phyloP scores from a whole-genome alignment of 2,888 invertebrate genomes.

The Eledone cirrhosa region DNA sequence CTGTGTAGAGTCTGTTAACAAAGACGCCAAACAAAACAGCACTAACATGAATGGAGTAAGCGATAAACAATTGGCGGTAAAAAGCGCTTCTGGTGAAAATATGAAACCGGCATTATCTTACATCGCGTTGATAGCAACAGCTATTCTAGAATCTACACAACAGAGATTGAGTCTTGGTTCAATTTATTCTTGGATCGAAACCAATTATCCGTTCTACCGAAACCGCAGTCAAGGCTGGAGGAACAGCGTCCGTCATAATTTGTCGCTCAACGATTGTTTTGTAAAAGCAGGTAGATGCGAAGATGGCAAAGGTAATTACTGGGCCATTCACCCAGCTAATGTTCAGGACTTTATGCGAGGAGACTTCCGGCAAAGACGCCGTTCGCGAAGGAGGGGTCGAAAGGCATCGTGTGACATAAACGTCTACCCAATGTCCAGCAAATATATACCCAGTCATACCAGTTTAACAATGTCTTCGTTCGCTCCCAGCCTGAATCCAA shows the following conservation, averaged over 20 bases:
- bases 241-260: conserved; percentile 64
- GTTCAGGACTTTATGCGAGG: conserved; percentile 62
- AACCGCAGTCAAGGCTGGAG: conserved; percentile 64
- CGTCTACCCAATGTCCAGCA: conserved; percentile 53
- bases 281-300: conserved; percentile 61
- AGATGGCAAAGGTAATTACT: conserved; percentile 63
- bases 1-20: no score
- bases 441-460: conserved; percentile 42
- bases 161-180: conserved; percentile 62
- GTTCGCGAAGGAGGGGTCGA: conserved; percentile 54
- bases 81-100: background rate
- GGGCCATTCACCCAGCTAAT: conserved; percentile 64
- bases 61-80: background rate
- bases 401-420: conserved; percentile 54
- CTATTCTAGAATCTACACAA: conserved; percentile 60
- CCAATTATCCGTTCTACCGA: conserved; percentile 61
- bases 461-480: conserved; percentile 36
- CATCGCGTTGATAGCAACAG: conserved; percentile 64
- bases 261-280: conserved; percentile 65
- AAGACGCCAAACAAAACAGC: no score
- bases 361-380: conserved; percentile 60
- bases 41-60: background rate
- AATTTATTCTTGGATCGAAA: conserved; percentile 64
- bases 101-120: conserved; percentile 63
- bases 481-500: conserved; percentile 46